Evolutionary conservation across 1,140 invertebrate species (phyloP).

Genomic region (Battus philenor): DNA sequence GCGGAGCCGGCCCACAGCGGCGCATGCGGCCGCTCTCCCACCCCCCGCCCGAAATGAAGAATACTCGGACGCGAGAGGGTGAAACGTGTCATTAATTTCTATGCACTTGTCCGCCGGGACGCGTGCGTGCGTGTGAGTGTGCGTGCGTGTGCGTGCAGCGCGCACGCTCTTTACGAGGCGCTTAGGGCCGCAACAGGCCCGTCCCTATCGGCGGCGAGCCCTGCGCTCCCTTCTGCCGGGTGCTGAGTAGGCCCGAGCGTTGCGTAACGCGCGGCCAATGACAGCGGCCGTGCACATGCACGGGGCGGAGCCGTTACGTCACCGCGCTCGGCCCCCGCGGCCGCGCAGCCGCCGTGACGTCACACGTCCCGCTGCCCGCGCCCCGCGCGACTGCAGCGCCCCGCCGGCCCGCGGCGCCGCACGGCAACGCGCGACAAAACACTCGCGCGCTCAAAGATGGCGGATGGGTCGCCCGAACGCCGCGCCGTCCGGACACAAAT

Average conservation of each 20-base stretch:
- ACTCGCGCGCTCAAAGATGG: slow-evolving; percentile 74
- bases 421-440: slow-evolving; percentile 67
- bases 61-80: slow-evolving; percentile 29
- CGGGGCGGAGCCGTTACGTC: slow-evolving; percentile 71
- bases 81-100: slow-evolving; percentile 61
- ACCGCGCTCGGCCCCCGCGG: slow-evolving; percentile 56
- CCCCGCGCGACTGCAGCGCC: slow-evolving; percentile 54
- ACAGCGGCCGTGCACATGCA: slow-evolving; percentile 65
- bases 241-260: slow-evolving; percentile 65
- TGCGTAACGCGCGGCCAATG: slow-evolving; percentile 73
- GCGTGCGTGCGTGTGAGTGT: slow-evolving; percentile 29
- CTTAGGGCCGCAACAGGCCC: slow-evolving; percentile 61
- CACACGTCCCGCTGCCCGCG: slow-evolving; percentile 52
- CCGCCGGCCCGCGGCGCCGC: slow-evolving; percentile 45
- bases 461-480: slow-evolving; percentile 68
- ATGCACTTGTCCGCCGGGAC: slow-evolving; percentile 50
- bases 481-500: slow-evolving; percentile 53
- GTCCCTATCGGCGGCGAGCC: slow-evolving; percentile 54
- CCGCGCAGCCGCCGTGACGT: slow-evolving; percentile 70
- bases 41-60: slow-evolving; percentile 15
- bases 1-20: too few species aligned
- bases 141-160: slow-evolving; percentile 30
- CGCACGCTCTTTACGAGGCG: slow-evolving; percentile 56
- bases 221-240: slow-evolving; percentile 59
- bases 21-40: not conserved